These are phyloP conservation scores for Okapia johnstoni DNA, from an alignment of 2,113 vertebrate species.

Conservation along the genomic window DNA sequence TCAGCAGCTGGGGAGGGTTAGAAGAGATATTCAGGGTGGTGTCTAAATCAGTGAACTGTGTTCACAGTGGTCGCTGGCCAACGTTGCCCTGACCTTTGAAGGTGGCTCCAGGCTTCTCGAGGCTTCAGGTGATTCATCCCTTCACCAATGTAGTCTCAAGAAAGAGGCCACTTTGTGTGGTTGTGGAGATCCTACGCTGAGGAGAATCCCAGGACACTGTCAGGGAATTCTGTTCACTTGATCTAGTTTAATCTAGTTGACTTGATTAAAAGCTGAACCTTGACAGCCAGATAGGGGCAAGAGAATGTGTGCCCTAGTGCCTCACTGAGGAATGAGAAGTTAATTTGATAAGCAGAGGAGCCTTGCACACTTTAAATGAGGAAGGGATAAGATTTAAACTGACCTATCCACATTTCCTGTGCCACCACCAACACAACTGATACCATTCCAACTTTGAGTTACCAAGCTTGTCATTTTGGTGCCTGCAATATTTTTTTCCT, in stretches of 20 bases:
- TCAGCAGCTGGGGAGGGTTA: not conserved
- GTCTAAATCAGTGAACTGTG: not conserved
- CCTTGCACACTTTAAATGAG: not conserved
- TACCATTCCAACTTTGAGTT: not conserved
- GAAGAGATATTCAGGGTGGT: not conserved
- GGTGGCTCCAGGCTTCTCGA: too few relatives aligned
- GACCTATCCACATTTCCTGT: not conserved
- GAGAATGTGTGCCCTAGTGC: not conserved
- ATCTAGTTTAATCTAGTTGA: not conserved
- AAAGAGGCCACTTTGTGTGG: not conserved
- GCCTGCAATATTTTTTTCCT: not conserved
- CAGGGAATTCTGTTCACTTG: not conserved
- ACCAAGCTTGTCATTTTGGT: not conserved
- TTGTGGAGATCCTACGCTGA: not conserved
- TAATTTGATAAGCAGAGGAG: not conserved
- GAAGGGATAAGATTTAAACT: not conserved
- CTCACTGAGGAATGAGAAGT: not conserved
- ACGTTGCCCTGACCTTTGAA: not conserved
- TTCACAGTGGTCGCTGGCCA: not conserved
- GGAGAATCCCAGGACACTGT: not conserved
- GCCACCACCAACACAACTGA: not conserved
- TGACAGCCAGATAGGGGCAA: not conserved
- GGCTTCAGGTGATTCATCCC: not conserved
- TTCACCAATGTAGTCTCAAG: not conserved
- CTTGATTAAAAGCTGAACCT: not conserved